These are phyloP conservation scores for Odontamblyopus rebecca DNA, from an alignment of 2,797 vertebrate genomes.

Conservation along the genomic window DNA sequence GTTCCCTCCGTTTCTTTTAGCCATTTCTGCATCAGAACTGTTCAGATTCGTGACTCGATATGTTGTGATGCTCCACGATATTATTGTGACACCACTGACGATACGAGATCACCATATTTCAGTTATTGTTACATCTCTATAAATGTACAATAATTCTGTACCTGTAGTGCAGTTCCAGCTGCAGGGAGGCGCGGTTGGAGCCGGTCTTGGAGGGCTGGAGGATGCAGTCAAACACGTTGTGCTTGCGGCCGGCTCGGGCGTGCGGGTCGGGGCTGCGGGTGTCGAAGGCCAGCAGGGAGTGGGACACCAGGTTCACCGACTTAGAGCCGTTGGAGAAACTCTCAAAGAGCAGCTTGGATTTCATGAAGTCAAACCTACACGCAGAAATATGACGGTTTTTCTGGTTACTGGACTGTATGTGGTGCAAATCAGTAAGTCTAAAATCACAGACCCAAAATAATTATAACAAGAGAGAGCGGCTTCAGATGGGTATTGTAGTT, in stretches of 20 bases:
- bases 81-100: no score
- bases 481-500: no score
- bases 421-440: background rate
- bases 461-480: no score
- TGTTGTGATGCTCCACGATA: no score
- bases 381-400: no score
- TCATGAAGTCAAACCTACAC: conserved; percentile 95
- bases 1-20: no score
- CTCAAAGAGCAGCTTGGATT: conserved; percentile 95
- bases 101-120: no score
- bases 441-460: no score
- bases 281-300: conserved; percentile 95
- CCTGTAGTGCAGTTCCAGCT: conserved; percentile 96
- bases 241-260: conserved; percentile 38
- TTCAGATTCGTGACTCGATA: no score
- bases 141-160: background rate
- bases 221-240: conserved; percentile 91
- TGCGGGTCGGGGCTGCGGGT: conserved; percentile 79
- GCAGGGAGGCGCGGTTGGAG: conserved; percentile 84
- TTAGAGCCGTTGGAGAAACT: conserved; percentile 93
- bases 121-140: no score
- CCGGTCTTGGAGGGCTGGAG: conserved; percentile 91
- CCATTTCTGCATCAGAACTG: no score
- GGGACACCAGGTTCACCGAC: conserved; percentile 93
- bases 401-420: no score